Conservation (phyloP, 92 coral and sea anemone species). For the Actinernus sp. region DNA sequence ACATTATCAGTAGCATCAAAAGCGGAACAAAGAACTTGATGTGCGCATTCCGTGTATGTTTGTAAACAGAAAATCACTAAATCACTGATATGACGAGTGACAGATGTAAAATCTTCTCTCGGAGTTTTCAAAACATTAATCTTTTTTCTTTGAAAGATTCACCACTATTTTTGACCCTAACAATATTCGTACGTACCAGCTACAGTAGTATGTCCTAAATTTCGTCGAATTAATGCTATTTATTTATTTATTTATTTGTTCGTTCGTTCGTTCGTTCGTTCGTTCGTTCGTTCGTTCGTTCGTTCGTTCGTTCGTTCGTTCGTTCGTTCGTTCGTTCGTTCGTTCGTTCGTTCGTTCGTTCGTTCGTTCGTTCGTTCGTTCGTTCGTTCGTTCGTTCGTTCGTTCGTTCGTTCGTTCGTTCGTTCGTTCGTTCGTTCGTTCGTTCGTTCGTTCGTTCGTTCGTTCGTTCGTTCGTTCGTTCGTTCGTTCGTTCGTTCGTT, state of each 20-base stretch:
- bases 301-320: slow-evolving; percentile 1
- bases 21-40: no score
- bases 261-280: slow-evolving; percentile 1
- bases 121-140: no score
- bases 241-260: background rate
- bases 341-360: slow-evolving; percentile 1
- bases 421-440: slow-evolving; percentile 18
- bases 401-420: slow-evolving; percentile 11
- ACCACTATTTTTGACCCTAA: no score
- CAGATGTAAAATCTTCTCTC: no score
- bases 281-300: slow-evolving; percentile 1
- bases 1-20: no score
- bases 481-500: slow-evolving; percentile 21
- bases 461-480: slow-evolving; percentile 21
- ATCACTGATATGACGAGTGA: no score
- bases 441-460: slow-evolving; percentile 23
- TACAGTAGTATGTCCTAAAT: no score
- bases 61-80: no score
- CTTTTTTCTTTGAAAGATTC: no score
- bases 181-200: no score
- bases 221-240: no score
- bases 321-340: slow-evolving; percentile 1
- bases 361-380: slow-evolving; percentile 1
- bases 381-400: slow-evolving; percentile 5
- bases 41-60: no score